These are phyloP conservation scores for Lymantria dispar DNA, from an alignment of 2,888 invertebrate genomes.

Conservation along the genomic window DNA sequence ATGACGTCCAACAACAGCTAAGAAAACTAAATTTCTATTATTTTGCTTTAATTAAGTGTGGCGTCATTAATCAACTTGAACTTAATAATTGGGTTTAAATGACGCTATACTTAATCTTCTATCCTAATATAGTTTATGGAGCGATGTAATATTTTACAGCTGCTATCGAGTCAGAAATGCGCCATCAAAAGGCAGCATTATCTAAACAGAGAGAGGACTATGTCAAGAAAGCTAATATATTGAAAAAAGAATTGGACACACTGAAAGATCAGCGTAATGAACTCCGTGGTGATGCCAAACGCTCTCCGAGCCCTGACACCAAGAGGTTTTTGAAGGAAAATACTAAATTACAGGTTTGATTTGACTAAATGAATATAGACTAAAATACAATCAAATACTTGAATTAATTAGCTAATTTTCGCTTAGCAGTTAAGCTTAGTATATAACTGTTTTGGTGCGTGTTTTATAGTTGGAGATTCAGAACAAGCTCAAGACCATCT, in stretches of 20 bases:
- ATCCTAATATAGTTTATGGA: constrained; percentile 22
- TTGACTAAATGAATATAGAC: constrained; percentile 4
- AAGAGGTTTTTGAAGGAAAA: constrained; percentile 91
- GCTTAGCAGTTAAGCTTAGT: constrained; percentile 26
- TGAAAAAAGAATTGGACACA: constrained; percentile 90
- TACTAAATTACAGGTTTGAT: constrained; percentile 90
- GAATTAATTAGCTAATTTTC: constrained; percentile 18
- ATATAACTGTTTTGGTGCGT: constrained; percentile 9
- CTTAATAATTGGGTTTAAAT: constrained; percentile 6
- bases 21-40: constrained; percentile 33
- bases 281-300: constrained; percentile 85
- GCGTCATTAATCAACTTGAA: constrained; percentile 15
- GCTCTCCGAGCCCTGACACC: constrained; percentile 89
- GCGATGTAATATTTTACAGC: constrained; percentile 49
- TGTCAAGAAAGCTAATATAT: constrained; percentile 86
- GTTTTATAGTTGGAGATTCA: constrained; percentile 87
- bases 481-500: constrained; percentile 90
- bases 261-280: constrained; percentile 90
- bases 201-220: constrained; percentile 92
- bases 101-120: constrained; percentile 28
- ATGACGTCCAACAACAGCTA: constrained; percentile 36
- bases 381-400: not conserved
- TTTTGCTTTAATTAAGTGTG: constrained; percentile 34
- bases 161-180: constrained; percentile 91
- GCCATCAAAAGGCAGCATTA: constrained; percentile 91